These are phyloP conservation scores for Eurystomus gularis DNA, from an alignment of 2,113 vertebrate genomes.

Conservation along the genomic window DNA sequence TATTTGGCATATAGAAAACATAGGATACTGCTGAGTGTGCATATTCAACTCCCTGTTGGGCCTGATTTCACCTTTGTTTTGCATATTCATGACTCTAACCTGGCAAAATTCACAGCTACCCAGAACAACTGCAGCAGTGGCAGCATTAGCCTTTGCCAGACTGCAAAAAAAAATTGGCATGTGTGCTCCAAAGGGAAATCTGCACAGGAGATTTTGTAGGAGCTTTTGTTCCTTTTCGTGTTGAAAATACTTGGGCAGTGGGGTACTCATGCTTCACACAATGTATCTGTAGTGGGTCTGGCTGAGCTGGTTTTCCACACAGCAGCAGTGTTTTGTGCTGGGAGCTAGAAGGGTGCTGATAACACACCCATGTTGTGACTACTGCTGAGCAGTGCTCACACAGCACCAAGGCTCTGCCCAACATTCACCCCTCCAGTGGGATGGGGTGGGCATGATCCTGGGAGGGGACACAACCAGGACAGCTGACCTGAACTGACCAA, in stretches of 20 bases:
- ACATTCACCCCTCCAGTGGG: too few relatives aligned
- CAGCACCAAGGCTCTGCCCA: too few relatives aligned
- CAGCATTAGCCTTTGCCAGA: not conserved
- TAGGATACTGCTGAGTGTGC: not conserved
- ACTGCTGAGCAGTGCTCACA: too few relatives aligned
- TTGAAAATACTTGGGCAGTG: not conserved
- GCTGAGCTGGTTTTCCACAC: too few relatives aligned
- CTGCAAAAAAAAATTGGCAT: not conserved
- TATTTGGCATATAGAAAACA: not conserved
- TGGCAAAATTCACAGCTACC: constrained; percentile 13
- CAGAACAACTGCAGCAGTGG: not conserved
- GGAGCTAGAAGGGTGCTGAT: too few relatives aligned
- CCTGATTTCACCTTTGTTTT: not conserved
- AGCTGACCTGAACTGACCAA: too few relatives aligned
- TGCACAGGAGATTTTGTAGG: not conserved
- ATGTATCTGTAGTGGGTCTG: too few relatives aligned
- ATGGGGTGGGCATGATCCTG: too few relatives aligned
- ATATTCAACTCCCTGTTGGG: not conserved
- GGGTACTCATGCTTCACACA: not conserved
- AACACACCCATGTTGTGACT: too few relatives aligned
- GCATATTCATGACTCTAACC: not conserved
- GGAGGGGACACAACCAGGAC: too few relatives aligned
- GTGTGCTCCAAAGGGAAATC: not conserved
- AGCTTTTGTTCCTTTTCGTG: not conserved
- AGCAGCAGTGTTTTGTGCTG: too few relatives aligned